Conservation (phyloP, 2,797 vertebrate genomes). For the Pseudocheirus occidentalis region DNA sequence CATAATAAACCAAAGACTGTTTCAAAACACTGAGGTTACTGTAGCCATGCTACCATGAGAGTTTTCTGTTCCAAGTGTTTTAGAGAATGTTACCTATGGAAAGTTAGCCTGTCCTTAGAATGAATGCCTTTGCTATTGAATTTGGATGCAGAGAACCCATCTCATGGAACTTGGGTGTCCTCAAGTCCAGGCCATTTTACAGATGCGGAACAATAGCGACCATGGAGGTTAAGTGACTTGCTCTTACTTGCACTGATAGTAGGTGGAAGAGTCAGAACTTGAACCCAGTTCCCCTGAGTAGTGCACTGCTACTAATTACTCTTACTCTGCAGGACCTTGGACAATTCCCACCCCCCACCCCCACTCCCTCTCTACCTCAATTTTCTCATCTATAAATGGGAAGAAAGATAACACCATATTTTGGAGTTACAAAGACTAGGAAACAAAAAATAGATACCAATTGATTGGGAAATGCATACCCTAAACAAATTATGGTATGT, state of each 20-base stretch:
- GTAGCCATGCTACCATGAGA: neutral
- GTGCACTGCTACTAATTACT: too few species aligned
- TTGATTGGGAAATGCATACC: neutral
- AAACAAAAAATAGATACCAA: neutral
- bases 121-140: neutral
- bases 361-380: neutral
- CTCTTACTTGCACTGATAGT: neutral
- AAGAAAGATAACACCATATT: neutral
- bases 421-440: neutral
- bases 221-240: neutral
- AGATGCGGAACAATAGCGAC: neutral
- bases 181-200: neutral
- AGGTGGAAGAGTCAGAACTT: neutral
- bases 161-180: neutral
- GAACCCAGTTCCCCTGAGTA: neutral
- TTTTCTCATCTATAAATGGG: conserved; percentile 4
- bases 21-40: neutral
- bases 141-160: neutral
- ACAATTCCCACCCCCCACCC: too few species aligned
- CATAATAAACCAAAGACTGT: neutral
- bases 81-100: neutral
- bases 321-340: neutral
- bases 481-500: neutral
- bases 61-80: neutral
- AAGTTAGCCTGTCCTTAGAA: neutral